Percentiles rank a stretch among this genome's conserved stretches.
These are phyloP conservation scores for Datnioides undecimradiatus DNA, from an alignment of 2,113 vertebrate species.

Conservation along the genomic window DNA sequence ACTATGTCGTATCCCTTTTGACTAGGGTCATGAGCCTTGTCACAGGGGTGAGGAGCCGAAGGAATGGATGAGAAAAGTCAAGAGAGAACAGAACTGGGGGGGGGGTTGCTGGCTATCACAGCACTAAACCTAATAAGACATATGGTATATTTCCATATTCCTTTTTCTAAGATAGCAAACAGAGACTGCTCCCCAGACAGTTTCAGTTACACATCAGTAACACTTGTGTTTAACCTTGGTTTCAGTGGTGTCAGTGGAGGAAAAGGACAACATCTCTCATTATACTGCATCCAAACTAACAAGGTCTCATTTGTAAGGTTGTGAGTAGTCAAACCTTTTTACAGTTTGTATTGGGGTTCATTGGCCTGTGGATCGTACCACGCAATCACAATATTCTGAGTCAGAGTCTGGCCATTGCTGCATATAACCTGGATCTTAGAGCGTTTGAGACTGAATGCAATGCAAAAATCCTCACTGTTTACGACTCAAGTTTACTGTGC, in stretches of 20 bases:
- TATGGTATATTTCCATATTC: slow-evolving; percentile 11
- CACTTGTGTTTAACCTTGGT: slow-evolving; percentile 18
- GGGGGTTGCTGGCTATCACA: slow-evolving; percentile 13
- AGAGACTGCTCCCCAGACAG: slow-evolving; percentile 28
- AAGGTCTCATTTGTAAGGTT: background rate
- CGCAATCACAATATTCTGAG: background rate
- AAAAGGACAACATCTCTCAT: slow-evolving; percentile 17
- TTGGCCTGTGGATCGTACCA: background rate
- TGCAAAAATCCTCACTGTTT: too few species aligned
- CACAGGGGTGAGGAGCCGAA: slow-evolving; percentile 26
- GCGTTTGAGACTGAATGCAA: too few species aligned
- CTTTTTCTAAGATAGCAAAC: slow-evolving; percentile 30
- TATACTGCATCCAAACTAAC: slow-evolving; percentile 25
- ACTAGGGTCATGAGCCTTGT: slow-evolving; percentile 47
- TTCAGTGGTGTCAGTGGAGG: slow-evolving; percentile 15
- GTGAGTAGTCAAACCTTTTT: slow-evolving; percentile 20
- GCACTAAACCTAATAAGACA: slow-evolving; percentile 14
- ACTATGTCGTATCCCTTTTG: slow-evolving; percentile 51
- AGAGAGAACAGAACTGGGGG: background rate
- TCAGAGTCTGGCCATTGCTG: background rate
- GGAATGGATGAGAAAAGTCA: background rate
- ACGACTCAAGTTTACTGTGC: too few species aligned
- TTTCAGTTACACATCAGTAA: slow-evolving; percentile 38
- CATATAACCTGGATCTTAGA: background rate
- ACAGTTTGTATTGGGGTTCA: background rate